phyloP scores from a whole-genome alignment of 2,113 vertebrate genomes.

The Corvus cornix region DNA sequence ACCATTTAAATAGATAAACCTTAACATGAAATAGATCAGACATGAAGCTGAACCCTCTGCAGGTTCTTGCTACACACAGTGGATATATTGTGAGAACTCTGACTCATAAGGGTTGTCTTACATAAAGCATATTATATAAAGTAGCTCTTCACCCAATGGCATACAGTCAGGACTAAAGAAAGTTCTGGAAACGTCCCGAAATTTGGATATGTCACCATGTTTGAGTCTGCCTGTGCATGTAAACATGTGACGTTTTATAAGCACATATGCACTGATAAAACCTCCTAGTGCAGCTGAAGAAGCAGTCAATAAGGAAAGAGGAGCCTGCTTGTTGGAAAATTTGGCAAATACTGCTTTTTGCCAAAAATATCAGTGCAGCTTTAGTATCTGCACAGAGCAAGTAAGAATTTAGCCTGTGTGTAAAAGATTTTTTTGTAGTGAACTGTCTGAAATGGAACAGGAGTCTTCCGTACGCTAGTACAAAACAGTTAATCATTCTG shows the following conservation, averaged over 20 bases:
- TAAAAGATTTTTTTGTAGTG: background rate
- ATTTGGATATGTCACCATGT: background rate
- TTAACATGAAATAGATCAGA: background rate
- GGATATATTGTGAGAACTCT: conserved; percentile 24
- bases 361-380: background rate
- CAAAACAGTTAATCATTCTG: background rate
- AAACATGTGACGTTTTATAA: background rate
- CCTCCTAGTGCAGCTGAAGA: background rate
- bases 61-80: background rate
- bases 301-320: background rate
- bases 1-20: background rate
- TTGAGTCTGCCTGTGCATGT: background rate
- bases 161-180: background rate
- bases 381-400: background rate
- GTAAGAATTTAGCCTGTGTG: background rate
- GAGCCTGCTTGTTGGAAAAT: background rate
- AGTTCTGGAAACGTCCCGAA: background rate
- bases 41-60: background rate
- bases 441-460: background rate
- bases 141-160: background rate
- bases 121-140: conserved; percentile 33
- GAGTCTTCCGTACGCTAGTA: background rate
- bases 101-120: conserved; percentile 36
- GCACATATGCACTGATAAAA: fast-evolving
- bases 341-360: background rate